Base-by-base conservation (phyloP, 2,113 vertebrate genomes). In the Neopipo cinnamomea region DNA sequence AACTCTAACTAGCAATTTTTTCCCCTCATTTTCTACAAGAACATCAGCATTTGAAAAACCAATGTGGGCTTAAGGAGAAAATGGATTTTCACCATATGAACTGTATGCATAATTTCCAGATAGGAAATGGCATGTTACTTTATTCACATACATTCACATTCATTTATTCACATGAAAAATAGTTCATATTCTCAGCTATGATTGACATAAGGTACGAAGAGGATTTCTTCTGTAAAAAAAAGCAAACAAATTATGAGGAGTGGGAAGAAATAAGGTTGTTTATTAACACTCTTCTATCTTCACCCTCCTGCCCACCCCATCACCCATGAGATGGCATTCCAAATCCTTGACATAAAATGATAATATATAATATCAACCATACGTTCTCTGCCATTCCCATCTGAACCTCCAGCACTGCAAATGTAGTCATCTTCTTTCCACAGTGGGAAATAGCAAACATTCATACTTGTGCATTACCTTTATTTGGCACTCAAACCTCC, bases 111-210 rank as follows among this genome's bases (percentile, higher is more conserved):
- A 97, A 97, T 96, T 96, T 96, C 88, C 86, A 93, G 95, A 97
- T 84, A 96, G 95, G 96, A 96, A 96, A 97, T 97, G 96, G 93
- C 96, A 97, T 89, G 96, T 94, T 96, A 96, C 96, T 96, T 97
- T 96, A 95, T 97, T 96, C 96, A 95, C 84, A 96, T 95, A 95
- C 94, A 96, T 97, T 97, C 95, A 95, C 95, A 97, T 97, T 97
- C 95, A 96, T 96, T 96, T 97, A 96, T 97, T 97, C 96, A 95
- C 96, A 95, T 66, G 94, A 96, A 97, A 96, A 94, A 92, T 78
- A 91, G 95, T 95, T 92, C 96, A 89, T 93, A 96, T 97, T 96
- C 96, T 96, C 95, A 95, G 91, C 93, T 96, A 89, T 97, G 96
- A 93, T 96, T 97, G 95, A 97, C 96, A 96, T 96, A 96, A 96